A percentile compares a stretch with the other conserved stretches of the same genome.
These are phyloP conservation scores for Lampris incognitus DNA, from an alignment of 2,113 vertebrate species.

Conservation along the genomic window DNA sequence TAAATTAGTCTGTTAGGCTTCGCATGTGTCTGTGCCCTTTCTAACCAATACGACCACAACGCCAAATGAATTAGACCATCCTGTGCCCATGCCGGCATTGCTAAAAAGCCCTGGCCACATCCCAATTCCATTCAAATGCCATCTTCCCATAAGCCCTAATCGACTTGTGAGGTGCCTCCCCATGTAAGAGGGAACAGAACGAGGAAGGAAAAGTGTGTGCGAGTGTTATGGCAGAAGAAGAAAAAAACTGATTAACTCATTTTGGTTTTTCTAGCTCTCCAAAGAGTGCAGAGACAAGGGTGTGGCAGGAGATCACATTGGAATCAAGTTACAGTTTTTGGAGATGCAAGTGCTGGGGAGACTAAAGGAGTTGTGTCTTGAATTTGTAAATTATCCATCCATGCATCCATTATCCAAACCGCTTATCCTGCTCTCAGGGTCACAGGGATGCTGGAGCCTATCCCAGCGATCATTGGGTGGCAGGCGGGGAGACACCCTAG, in stretches of 20 bases:
- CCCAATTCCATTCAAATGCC: slow-evolving; percentile 34
- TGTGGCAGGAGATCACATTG: neutral
- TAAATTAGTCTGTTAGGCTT: slow-evolving; percentile 61
- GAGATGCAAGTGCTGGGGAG: no score
- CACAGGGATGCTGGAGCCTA: no score
- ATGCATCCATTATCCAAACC: no score
- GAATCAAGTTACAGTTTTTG: neutral
- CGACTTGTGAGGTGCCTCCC: slow-evolving; percentile 48
- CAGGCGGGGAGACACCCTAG: no score
- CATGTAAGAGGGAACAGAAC: slow-evolving; percentile 25
- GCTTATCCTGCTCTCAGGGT: no score
- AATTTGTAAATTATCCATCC: no score
- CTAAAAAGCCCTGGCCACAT: slow-evolving; percentile 43
- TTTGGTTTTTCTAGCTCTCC: neutral
- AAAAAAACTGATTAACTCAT: slow-evolving; percentile 3
- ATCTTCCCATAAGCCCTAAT: slow-evolving; percentile 40
- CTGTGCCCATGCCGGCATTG: slow-evolving; percentile 55
- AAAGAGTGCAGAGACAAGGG: slow-evolving; percentile 7
- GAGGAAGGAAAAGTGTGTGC: slow-evolving; percentile 3
- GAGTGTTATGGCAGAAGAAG: neutral
- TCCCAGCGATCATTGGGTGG: no score
- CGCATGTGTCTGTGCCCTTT: neutral
- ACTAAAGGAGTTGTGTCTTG: no score
- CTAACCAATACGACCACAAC: slow-evolving; percentile 47
- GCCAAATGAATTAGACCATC: slow-evolving; percentile 51